Conservation (phyloP, 2,113 vertebrate species). For the Erythrocercus mccallii region DNA sequence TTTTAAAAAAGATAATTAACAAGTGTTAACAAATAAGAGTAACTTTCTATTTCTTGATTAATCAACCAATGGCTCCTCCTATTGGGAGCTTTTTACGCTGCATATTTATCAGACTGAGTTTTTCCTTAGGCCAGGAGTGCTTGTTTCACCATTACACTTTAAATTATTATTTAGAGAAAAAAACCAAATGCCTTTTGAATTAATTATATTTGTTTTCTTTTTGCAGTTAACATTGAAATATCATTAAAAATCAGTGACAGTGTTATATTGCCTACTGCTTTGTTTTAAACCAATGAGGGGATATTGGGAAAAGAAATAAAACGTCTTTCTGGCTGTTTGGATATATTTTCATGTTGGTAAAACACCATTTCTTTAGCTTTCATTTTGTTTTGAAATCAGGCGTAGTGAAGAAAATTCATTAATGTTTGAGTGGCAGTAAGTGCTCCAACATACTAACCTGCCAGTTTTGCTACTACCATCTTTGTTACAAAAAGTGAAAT, state of each 20-base stretch:
- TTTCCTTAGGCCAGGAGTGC: background rate
- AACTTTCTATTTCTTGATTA: background rate
- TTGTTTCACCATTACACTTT: background rate
- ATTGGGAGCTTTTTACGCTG: background rate
- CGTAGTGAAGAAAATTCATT: background rate
- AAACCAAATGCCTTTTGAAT: background rate
- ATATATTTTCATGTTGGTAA: background rate
- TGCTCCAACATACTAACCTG: background rate
- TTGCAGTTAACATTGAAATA: background rate
- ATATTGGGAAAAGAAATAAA: background rate
- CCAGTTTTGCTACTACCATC: background rate
- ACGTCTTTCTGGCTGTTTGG: background rate
- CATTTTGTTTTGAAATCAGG: background rate
- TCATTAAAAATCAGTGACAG: background rate
- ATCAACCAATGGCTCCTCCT: background rate
- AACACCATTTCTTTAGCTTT: background rate
- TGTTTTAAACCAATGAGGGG: background rate
- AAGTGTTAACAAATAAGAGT: background rate
- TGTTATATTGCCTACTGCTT: background rate
- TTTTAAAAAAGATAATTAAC: background rate
- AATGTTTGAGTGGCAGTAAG: background rate
- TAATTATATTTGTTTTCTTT: background rate
- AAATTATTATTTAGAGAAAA: background rate
- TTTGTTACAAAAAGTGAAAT: background rate
- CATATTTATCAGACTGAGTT: background rate